Evolutionary conservation across 2,888 invertebrate species (phyloP).

Genomic region (Lycaena phlaeas): DNA sequence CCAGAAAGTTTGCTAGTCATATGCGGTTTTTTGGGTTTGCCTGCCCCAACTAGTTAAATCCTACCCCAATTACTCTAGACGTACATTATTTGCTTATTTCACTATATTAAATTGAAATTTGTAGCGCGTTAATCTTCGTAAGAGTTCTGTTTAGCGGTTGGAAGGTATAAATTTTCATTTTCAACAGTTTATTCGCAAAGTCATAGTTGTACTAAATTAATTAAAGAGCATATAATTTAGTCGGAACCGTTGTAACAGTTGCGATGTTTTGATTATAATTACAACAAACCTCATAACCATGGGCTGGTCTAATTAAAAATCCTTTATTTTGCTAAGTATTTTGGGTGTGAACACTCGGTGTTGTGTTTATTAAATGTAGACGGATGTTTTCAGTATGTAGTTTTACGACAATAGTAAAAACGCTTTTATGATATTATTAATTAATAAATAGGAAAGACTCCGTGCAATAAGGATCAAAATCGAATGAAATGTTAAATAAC

Average conservation of each 20-base stretch:
- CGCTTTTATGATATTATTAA: too few relatives aligned
- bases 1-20: slow-evolving; percentile 45
- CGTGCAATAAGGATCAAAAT: too few relatives aligned
- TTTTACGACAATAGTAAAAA: too few relatives aligned
- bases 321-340: slow-evolving; percentile 10
- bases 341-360: slow-evolving; percentile 1
- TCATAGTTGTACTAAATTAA: slow-evolving; percentile 16
- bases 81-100: slow-evolving; percentile 11
- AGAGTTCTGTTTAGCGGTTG: slow-evolving; percentile 5
- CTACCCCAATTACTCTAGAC: slow-evolving; percentile 18
- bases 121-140: slow-evolving; percentile 10
- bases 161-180: slow-evolving; percentile 9
- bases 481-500: too few relatives aligned
- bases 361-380: background rate
- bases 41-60: slow-evolving; percentile 23
- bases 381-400: too few relatives aligned
- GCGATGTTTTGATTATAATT: slow-evolving; percentile 36
- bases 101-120: slow-evolving; percentile 12
- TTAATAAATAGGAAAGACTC: too few relatives aligned
- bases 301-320: slow-evolving; percentile 17
- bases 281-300: slow-evolving; percentile 23
- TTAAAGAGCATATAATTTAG: slow-evolving; percentile 15
- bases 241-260: slow-evolving; percentile 12
- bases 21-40: slow-evolving; percentile 47
- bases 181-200: slow-evolving; percentile 12